Evolutionary conservation across 1,140 invertebrate genomes (phyloP), one percentile per base, ranked within the genome.

Genomic region (Prorops nasuta): DNA sequence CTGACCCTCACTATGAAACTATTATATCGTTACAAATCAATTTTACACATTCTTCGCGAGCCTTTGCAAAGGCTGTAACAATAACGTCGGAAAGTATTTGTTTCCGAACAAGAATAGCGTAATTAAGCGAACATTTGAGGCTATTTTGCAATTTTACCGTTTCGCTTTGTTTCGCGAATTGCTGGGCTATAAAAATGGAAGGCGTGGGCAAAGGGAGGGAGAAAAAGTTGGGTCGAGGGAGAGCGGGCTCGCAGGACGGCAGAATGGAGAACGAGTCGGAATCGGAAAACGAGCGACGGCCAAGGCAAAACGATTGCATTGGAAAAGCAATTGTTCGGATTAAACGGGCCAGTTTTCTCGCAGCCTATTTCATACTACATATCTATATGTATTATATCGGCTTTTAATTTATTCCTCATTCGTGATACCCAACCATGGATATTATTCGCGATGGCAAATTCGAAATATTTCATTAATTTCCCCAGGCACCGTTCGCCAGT

Each of bases 291-390:
- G 45, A 38, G 36, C 40, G 44, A 28, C 4, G 34, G 40, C 53
- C 50, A 51, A 20, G 49, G 55, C 45, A 58, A 68, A 65, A 66
- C 57, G 50, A 53, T 54, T 36, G 44, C 54, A 65, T 58, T 53
- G 64, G 61, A 58, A 58, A 66, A 66, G 64, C 64, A 55, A 68
- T 68, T 68, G 60, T 57, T 53, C 58, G 60, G 61, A 67, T 68
- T 67, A 67, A 68, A 65, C 55, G 58, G 60, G 52, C 35, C 46
- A 32, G 54, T 45, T 53, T 60, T 61, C 51, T 51, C 51, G 18
- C 21, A 43, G 44, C 47, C 45, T 39, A 58, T 66, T 66, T 67
- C 60, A n/a, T n/a, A n/a, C n/a, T n/a, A n/a, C n/a, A n/a, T n/a
- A n/a, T n/a, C n/a, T n/a, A n/a, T n/a, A n/a, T n/a, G n/a, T n/a